Base-by-base conservation (phyloP, 2,797 vertebrate species). In the Peromyscus attwateri region DNA sequence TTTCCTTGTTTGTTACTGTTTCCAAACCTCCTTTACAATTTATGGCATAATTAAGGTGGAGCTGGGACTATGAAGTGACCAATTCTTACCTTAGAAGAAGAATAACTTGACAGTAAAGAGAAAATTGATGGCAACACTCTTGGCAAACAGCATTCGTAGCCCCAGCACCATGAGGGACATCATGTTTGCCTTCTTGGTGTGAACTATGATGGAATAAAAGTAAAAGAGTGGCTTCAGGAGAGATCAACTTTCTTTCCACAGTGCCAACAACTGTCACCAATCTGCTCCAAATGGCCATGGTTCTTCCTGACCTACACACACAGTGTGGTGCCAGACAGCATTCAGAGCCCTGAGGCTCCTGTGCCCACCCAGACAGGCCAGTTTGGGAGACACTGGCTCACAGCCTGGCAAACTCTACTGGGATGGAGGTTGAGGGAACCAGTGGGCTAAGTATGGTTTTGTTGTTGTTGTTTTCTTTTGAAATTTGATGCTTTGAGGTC, bases 71-170 rank as follows among this genome's bases (percentile, higher is more conserved):
- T 23, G 14, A 75, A 89, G 64, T 2, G 23, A n/a, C 27, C 13
- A 87, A 87, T 94, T 87, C 97, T 94, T 96, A 98, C 98, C 98
- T 98, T 97, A 98, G 87, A 97, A 97, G 79, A 98, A 96, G 93
- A 98, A 91, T 88, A 98, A 34, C 87, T 98, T 98, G 96, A 97
- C 96, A n/a, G 98, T 98, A 95, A 99, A 90, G 79, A 99, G 95
- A 19, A 98, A 95, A 46, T 98, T 99, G 95, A 98, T 83, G 75
- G 97, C 98, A 0, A 99, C 62, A 46, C 93, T 98, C 95, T 99
- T 99, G 77, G 95, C 97, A 93, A 98, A 97, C 83, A 99, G 94
- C 62, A 98, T n/a, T 82, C 98, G 97, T 75, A 99, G 96, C 6
- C 98, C 98, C 93, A 99, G 3, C 7, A 99, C 97, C 1, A 97